Percentiles rank a stretch among this genome's conserved stretches.
Conservation (phyloP, 1,140 invertebrate species). For the Pygmarrhopalites habei region DNA sequence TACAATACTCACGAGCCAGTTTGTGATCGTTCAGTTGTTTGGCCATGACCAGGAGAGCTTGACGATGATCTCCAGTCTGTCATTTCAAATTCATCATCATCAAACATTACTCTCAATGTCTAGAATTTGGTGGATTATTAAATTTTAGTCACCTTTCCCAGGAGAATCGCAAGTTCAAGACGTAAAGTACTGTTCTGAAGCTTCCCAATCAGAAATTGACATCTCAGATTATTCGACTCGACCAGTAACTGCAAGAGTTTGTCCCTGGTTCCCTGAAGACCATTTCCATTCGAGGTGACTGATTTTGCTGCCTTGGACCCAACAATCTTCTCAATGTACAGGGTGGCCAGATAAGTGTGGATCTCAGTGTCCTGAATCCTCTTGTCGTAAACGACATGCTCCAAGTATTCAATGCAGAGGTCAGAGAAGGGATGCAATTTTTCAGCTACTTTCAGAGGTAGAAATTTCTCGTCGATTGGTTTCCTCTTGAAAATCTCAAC, state of each 20-base stretch:
- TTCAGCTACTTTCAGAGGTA: constrained; percentile 31
- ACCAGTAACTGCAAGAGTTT: constrained; percentile 31
- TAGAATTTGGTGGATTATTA: no score
- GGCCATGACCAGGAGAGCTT: constrained; percentile 28
- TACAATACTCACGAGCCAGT: constrained; percentile 34
- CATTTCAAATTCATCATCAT: no score
- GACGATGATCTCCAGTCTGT: constrained; percentile 38
- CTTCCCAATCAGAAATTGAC: constrained; percentile 35
- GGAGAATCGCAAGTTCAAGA: constrained; percentile 35
- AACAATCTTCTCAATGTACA: constrained; percentile 34
- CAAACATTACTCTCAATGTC: no score
- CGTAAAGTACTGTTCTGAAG: constrained; percentile 27
- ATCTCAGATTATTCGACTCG: constrained; percentile 30
- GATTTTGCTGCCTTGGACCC: not conserved
- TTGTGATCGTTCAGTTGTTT: constrained; percentile 33
- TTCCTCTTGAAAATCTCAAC: constrained; percentile 28
- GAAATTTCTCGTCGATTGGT: constrained; percentile 12
- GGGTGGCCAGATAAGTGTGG: constrained; percentile 34
- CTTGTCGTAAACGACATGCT: constrained; percentile 21
- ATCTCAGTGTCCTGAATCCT: constrained; percentile 30
- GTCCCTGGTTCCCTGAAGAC: not conserved
- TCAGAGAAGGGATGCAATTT: constrained; percentile 21
- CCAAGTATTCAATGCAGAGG: constrained; percentile 29
- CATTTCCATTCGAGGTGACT: not conserved
- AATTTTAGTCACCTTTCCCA: constrained; percentile 28